Conservation (phyloP, 1,140 invertebrate species). For the Leptinotarsa undecemlineata region DNA sequence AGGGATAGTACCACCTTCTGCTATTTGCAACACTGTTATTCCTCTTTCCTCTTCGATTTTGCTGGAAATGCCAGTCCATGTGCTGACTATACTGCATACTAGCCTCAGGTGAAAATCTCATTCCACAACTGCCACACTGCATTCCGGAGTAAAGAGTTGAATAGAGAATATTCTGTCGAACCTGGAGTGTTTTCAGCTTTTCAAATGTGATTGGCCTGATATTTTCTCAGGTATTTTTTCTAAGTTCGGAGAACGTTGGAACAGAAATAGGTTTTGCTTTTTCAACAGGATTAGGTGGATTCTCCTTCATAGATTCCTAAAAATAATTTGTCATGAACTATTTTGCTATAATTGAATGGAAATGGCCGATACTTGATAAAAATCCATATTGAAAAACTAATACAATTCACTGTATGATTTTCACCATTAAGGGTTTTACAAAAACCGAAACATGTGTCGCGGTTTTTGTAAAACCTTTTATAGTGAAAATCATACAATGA, state of each 20-base stretch:
- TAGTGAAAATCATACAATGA: too few species aligned
- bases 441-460: too few species aligned
- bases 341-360: too few species aligned
- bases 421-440: too few species aligned
- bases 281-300: too few species aligned
- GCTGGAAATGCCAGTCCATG: conserved; percentile 78
- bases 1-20: conserved; percentile 86
- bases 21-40: conserved; percentile 80
- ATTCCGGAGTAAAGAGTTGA: conserved; percentile 79
- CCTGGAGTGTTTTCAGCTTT: conserved; percentile 74
- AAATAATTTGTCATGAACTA: too few species aligned
- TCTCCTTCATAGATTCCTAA: too few species aligned
- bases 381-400: too few species aligned
- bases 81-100: conserved; percentile 85
- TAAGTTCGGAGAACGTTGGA: not conserved
- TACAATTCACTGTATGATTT: too few species aligned
- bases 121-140: conserved; percentile 81
- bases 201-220: conserved; percentile 67
- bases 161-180: conserved; percentile 71
- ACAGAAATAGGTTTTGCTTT: too few species aligned
- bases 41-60: conserved; percentile 86
- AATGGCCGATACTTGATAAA: too few species aligned
- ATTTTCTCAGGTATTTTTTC: conserved; percentile 35
- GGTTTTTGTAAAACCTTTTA: too few species aligned
- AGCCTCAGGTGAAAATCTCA: not conserved